phyloP scores from a whole-genome alignment of 2,888 invertebrate species.

The Luperina testacea region DNA sequence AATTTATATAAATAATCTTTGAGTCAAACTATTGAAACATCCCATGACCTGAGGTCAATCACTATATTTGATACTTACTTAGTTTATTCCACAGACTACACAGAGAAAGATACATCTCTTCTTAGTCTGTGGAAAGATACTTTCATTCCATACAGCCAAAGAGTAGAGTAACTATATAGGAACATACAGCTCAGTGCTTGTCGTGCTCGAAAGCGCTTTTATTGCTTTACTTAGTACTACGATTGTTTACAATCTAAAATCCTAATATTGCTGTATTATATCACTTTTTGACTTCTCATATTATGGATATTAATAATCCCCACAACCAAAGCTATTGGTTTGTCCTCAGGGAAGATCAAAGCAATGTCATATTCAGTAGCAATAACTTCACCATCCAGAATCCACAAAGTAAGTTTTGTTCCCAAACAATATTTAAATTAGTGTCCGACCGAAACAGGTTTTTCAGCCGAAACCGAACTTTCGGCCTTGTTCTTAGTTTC shows the following conservation, averaged over 20 bases:
- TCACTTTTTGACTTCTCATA: background rate
- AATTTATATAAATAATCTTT: too few relatives aligned
- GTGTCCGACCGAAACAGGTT: too few relatives aligned
- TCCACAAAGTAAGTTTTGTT: slow-evolving; percentile 78
- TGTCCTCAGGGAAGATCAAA: slow-evolving; percentile 86
- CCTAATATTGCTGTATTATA: background rate
- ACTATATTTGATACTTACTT: too few relatives aligned
- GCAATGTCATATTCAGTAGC: slow-evolving; percentile 84
- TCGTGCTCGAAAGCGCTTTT: slow-evolving; percentile 19
- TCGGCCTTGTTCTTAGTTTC: too few relatives aligned
- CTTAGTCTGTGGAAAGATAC: too few relatives aligned
- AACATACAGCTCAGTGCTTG: background rate
- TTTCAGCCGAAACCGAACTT: too few relatives aligned
- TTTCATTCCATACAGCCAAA: background rate
- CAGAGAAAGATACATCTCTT: background rate
- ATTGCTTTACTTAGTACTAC: background rate
- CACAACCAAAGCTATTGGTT: slow-evolving; percentile 87
- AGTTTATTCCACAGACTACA: background rate
- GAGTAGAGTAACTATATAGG: too few relatives aligned
- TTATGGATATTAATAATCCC: slow-evolving; percentile 80
- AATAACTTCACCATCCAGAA: slow-evolving; percentile 85
- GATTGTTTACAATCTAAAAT: slow-evolving; percentile 5
- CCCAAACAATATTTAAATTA: background rate
- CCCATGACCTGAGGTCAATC: too few relatives aligned
- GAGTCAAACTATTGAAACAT: too few relatives aligned